These are phyloP conservation scores for Baryphthengus martii DNA, from an alignment of 2,113 vertebrate genomes.

Conservation along the genomic window DNA sequence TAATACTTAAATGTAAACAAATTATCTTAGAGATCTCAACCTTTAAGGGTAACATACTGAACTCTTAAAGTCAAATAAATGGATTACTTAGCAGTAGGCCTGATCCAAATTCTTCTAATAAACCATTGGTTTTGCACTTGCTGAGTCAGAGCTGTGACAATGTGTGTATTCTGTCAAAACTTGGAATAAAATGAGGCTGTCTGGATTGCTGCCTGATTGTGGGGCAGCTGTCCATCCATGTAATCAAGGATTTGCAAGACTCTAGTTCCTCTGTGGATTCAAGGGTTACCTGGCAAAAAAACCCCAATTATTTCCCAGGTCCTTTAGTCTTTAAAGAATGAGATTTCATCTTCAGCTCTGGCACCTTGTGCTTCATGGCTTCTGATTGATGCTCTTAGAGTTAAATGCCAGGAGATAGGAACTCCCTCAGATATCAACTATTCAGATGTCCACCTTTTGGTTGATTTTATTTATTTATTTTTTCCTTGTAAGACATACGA, in stretches of 20 bases:
- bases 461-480: neutral
- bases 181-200: neutral
- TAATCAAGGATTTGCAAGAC: neutral
- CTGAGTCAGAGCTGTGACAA: neutral
- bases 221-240: neutral
- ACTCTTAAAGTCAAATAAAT: neutral
- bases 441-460: neutral
- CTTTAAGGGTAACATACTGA: too few relatives aligned
- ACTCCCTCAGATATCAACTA: neutral
- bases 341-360: neutral
- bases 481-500: neutral
- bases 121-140: neutral
- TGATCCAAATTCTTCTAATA: neutral
- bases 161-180: neutral
- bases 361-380: neutral
- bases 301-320: neutral
- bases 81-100: neutral
- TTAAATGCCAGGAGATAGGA: neutral
- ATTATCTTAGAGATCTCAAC: neutral
- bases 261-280: neutral
- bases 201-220: neutral
- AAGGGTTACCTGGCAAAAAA: neutral
- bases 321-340: neutral
- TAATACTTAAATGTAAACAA: neutral
- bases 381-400: neutral